phyloP scores from a whole-genome alignment of 2,113 vertebrate genomes.

The Stigmatopora nigra region DNA sequence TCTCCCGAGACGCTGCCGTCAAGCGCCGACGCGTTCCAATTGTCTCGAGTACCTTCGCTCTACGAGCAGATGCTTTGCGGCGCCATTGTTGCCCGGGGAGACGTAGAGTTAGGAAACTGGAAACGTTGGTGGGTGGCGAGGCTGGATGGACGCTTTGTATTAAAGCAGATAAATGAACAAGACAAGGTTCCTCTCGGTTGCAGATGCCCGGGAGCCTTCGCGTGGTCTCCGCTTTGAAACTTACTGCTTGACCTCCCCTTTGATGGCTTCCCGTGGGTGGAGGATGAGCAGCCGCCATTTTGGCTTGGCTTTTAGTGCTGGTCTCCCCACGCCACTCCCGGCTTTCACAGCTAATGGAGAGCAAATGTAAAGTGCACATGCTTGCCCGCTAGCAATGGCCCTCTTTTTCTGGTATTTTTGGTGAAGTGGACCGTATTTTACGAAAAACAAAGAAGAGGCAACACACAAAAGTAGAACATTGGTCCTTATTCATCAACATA shows the following conservation, averaged over 20 bases:
- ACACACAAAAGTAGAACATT: no score
- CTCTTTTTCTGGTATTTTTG: slow-evolving; percentile 2
- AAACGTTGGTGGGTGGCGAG: not conserved
- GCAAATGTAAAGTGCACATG: slow-evolving; percentile 31
- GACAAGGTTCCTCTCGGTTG: not conserved
- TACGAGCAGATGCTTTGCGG: slow-evolving; percentile 37
- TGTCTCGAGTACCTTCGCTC: slow-evolving; percentile 26
- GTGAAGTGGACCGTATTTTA: no score
- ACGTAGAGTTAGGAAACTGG: slow-evolving; percentile 7
- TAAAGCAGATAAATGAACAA: not conserved
- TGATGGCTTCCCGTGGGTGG: slow-evolving; percentile 24
- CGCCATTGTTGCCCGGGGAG: slow-evolving; percentile 23
- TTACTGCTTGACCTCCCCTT: slow-evolving; percentile 33
- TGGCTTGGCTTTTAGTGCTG: slow-evolving; percentile 39
- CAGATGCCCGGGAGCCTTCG: slow-evolving; percentile 8
- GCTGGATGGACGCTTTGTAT: not conserved
- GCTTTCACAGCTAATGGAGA: slow-evolving; percentile 45
- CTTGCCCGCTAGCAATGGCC: slow-evolving; percentile 22
- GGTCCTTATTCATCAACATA: no score
- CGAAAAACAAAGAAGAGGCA: no score
- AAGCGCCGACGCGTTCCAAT: slow-evolving; percentile 25
- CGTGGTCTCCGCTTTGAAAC: slow-evolving; percentile 16
- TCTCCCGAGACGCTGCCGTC: slow-evolving; percentile 21
- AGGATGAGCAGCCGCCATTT: slow-evolving; percentile 17
- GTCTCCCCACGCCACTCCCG: slow-evolving; percentile 18